Evolutionary conservation across 2,113 vertebrate genomes (phyloP).

Genomic region (Lycocorax pyrrhopterus): DNA sequence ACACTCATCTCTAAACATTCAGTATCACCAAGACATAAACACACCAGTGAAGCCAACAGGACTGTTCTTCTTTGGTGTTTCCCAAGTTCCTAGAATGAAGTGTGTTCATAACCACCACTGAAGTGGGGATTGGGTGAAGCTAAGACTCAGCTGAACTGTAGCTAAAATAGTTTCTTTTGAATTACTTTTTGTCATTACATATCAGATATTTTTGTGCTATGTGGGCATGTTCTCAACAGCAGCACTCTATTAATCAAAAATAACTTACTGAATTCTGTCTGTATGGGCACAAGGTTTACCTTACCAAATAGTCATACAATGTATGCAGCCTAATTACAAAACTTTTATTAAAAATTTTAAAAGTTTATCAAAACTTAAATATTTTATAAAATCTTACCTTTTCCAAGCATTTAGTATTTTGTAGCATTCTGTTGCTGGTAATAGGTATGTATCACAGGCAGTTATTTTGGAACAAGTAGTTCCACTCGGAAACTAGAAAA

Average conservation of each 20-base stretch:
- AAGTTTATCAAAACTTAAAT: neutral
- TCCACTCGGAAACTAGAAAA: neutral
- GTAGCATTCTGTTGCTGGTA: neutral
- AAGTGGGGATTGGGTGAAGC: constrained; percentile 7
- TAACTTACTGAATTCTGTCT: neutral
- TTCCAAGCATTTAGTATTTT: neutral
- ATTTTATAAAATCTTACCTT: neutral
- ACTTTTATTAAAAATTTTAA: neutral
- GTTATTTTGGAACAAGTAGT: neutral
- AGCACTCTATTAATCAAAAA: neutral
- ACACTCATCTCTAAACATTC: neutral
- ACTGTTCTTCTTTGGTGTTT: neutral
- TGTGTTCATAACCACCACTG: neutral
- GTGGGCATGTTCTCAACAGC: neutral
- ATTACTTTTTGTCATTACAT: neutral
- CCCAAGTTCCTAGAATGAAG: neutral
- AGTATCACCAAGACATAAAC: neutral
- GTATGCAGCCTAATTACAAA: neutral
- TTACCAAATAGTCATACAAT: neutral
- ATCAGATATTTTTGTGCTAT: neutral
- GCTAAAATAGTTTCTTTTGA: constrained; percentile 13
- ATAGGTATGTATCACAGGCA: neutral
- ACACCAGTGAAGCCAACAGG: neutral
- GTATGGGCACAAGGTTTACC: neutral
- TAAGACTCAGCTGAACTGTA: neutral